phyloP scores from a whole-genome alignment of 2,797 vertebrate species.

The Heterohyrax brucei region DNA sequence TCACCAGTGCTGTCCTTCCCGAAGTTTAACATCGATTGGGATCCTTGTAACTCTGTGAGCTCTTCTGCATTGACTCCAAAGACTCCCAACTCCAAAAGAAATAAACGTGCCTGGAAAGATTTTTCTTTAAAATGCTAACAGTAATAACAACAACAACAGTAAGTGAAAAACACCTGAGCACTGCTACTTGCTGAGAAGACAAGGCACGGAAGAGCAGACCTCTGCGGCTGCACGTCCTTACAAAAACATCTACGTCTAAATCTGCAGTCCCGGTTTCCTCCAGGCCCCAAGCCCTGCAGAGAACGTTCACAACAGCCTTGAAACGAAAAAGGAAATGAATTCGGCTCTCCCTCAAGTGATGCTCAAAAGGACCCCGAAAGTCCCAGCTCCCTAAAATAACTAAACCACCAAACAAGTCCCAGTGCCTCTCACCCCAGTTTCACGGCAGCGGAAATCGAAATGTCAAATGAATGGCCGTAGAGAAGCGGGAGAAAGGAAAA shows the following conservation, averaged over 20 bases:
- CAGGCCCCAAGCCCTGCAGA: constrained; percentile 71
- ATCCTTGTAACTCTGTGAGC: constrained; percentile 51
- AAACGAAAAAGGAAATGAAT: constrained; percentile 18
- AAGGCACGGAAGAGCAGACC: constrained; percentile 34
- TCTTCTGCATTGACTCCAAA: constrained; percentile 64
- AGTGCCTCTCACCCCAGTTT: not conserved
- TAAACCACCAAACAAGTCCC: not conserved
- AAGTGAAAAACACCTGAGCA: constrained; percentile 13
- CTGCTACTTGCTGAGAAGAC: not conserved
- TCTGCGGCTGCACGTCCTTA: constrained; percentile 78
- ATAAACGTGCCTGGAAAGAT: not conserved
- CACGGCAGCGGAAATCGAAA: constrained; percentile 41
- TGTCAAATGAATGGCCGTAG: constrained; percentile 81
- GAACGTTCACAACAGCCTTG: constrained; percentile 44
- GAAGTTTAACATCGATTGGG: constrained; percentile 67
- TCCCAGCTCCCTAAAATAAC: constrained; percentile 45
- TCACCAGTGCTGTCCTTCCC: not conserved
- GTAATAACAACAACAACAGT: not conserved
- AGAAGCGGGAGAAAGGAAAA: constrained; percentile 52
- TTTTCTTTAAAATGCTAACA: constrained; percentile 6
- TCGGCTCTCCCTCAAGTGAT: constrained; percentile 39
- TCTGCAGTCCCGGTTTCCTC: constrained; percentile 75
- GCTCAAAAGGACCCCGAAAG: constrained; percentile 28
- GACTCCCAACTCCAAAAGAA: constrained; percentile 58
- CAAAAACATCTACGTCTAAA: constrained; percentile 74